A percentile compares a stretch with the other conserved stretches of the same genome.
These are phyloP conservation scores for Gambusia holbrooki DNA, from an alignment of 2,113 vertebrate species.

Conservation along the genomic window DNA sequence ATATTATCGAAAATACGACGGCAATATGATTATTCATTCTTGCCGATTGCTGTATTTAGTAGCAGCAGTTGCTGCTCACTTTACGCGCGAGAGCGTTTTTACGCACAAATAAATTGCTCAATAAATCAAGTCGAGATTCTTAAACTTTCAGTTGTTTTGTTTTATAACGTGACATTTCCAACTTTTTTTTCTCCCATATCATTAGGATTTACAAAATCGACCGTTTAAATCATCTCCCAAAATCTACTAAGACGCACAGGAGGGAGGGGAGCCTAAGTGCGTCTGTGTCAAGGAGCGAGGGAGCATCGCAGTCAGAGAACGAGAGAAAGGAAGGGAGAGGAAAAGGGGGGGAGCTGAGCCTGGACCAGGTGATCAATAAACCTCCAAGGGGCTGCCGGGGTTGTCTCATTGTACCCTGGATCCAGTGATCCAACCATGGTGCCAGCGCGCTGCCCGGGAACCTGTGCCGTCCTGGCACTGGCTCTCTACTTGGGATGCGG, in stretches of 20 bases:
- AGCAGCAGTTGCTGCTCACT: slow-evolving; percentile 7
- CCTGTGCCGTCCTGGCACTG: slow-evolving; percentile 84
- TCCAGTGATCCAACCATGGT: slow-evolving; percentile 80
- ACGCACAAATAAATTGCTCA: slow-evolving; percentile 26
- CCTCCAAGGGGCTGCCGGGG: slow-evolving; percentile 81
- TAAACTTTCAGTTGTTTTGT: not conserved
- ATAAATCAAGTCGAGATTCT: slow-evolving; percentile 6
- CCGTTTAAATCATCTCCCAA: slow-evolving; percentile 68
- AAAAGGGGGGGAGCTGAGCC: slow-evolving; percentile 69
- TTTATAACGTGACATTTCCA: slow-evolving; percentile 14
- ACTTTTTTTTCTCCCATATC: slow-evolving; percentile 50
- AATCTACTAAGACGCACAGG: slow-evolving; percentile 72
- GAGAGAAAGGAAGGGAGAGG: slow-evolving; percentile 48
- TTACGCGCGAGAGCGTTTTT: slow-evolving; percentile 44
- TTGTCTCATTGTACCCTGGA: slow-evolving; percentile 78
- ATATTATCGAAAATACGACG: not conserved
- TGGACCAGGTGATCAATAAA: slow-evolving; percentile 83
- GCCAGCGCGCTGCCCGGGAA: slow-evolving; percentile 78
- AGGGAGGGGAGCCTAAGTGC: slow-evolving; percentile 68
- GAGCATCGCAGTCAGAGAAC: slow-evolving; percentile 62
- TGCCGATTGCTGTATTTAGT: not conserved
- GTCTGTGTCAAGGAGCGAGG: slow-evolving; percentile 70
- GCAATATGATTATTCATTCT: not conserved
- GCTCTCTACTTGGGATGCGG: slow-evolving; percentile 83
- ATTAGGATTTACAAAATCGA: slow-evolving; percentile 69